phyloP scores from a whole-genome alignment of 2,888 invertebrate species.

The Pachliopta kotzebuea region DNA sequence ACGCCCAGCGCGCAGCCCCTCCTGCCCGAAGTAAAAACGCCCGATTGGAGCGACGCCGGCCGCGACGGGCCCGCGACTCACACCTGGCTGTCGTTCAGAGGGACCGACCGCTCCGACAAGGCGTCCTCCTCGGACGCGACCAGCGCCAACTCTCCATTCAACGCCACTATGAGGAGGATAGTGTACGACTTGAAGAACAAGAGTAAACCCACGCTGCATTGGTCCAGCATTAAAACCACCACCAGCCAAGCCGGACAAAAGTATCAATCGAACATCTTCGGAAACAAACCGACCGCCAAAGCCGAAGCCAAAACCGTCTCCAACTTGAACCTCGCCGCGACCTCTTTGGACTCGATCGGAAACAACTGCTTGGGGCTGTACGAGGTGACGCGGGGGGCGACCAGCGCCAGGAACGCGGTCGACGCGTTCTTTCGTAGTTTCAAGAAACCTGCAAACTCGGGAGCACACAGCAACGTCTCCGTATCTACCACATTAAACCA shows the following conservation, averaged over 20 bases:
- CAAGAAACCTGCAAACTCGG: not conserved
- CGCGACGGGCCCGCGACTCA: not conserved
- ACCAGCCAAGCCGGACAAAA: not conserved
- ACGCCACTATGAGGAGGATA: not conserved
- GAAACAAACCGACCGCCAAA: not conserved
- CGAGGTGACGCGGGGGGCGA: not conserved
- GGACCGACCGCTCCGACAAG: not conserved
- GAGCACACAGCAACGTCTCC: not conserved
- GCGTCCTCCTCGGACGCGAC: not conserved
- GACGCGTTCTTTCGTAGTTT: constrained; percentile 36
- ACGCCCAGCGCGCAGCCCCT: not conserved
- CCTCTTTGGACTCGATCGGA: not conserved
- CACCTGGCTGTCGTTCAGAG: not conserved
- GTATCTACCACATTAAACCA: no score
- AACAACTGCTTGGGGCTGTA: no score
- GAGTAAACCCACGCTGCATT: not conserved
- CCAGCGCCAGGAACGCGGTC: constrained; percentile 24
- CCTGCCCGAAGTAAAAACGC: not conserved
- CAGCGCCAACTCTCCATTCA: not conserved
- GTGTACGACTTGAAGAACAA: not conserved
- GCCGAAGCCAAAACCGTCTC: not conserved
- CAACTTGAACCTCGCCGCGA: not conserved
- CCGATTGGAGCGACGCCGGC: not conserved
- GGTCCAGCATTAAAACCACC: not conserved
- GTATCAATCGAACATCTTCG: not conserved